These are phyloP conservation scores for Manis crassicaudata DNA, from an alignment of 2,797 vertebrate genomes.

Conservation along the genomic window DNA sequence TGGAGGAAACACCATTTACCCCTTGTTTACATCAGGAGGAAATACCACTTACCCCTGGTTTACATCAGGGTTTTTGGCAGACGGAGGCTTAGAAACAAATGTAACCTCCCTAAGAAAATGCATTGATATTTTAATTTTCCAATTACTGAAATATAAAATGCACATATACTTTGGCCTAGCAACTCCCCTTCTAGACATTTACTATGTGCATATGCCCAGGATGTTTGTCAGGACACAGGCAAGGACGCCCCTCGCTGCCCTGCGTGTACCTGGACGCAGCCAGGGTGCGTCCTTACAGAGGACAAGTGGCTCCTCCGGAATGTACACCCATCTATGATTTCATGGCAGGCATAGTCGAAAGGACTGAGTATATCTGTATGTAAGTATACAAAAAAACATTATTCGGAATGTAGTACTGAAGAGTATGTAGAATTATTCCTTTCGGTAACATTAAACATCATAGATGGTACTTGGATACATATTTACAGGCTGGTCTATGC, in stretches of 20 bases:
- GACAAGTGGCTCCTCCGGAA: neutral
- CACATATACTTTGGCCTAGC: neutral
- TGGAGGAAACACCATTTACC: neutral
- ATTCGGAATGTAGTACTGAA: neutral
- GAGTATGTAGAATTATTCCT: neutral
- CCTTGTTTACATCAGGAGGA: neutral
- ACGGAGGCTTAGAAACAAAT: neutral
- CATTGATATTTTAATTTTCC: neutral
- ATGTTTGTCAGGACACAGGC: neutral
- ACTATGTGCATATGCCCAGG: neutral
- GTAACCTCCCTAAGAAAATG: neutral
- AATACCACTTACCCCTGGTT: neutral
- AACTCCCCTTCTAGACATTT: neutral
- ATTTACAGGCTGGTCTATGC: neutral
- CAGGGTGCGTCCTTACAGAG: neutral
- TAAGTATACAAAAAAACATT: neutral
- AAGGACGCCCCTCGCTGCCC: neutral
- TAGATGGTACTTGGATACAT: neutral
- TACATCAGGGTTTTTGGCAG: neutral
- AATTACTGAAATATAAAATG: neutral
- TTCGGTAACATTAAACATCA: neutral
- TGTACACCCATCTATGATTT: neutral
- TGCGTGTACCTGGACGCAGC: neutral
- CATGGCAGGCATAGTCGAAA: neutral
- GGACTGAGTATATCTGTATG: neutral